Conservation (phyloP, 2,113 vertebrate genomes). For the Coryphaenoides rupestris region DNA sequence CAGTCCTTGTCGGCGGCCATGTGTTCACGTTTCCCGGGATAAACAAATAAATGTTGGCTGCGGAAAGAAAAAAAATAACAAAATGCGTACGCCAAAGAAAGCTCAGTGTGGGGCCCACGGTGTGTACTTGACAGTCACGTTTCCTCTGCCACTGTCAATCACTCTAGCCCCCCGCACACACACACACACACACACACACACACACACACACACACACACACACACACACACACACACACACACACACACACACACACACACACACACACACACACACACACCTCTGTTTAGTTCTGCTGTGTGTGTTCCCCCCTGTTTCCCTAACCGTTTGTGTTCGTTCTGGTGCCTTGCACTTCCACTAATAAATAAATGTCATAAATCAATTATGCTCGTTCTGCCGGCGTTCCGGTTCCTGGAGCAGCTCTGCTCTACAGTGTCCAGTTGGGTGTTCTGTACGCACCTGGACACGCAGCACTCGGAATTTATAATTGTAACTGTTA, state of each 20-base stretch:
- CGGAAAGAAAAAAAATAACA: too few relatives aligned
- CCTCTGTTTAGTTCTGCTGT: background rate
- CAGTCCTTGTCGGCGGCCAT: constrained; percentile 28
- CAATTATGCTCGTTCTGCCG: too few relatives aligned
- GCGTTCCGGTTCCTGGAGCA: too few relatives aligned
- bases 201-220: background rate
- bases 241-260: constrained; percentile 30
- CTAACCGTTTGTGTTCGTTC: background rate
- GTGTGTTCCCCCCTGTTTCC: background rate
- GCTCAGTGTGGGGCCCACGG: too few relatives aligned
- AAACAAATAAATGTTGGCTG: too few relatives aligned
- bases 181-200: constrained; percentile 31
- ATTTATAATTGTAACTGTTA: too few relatives aligned
- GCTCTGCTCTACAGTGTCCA: too few relatives aligned
- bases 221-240: constrained; percentile 29
- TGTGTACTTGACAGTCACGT: constrained; percentile 16
- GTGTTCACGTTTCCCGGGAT: background rate
- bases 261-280: background rate
- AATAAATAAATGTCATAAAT: background rate
- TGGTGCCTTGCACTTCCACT: background rate
- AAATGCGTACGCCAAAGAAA: too few relatives aligned
- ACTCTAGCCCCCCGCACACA: constrained; percentile 32
- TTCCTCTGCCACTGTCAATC: constrained; percentile 30
- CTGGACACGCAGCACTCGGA: too few relatives aligned
- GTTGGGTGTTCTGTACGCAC: too few relatives aligned